Evolutionary conservation across 2,113 vertebrate species (phyloP), one percentile per base, ranked within the genome.

Genomic region (Carlito syrichta): DNA sequence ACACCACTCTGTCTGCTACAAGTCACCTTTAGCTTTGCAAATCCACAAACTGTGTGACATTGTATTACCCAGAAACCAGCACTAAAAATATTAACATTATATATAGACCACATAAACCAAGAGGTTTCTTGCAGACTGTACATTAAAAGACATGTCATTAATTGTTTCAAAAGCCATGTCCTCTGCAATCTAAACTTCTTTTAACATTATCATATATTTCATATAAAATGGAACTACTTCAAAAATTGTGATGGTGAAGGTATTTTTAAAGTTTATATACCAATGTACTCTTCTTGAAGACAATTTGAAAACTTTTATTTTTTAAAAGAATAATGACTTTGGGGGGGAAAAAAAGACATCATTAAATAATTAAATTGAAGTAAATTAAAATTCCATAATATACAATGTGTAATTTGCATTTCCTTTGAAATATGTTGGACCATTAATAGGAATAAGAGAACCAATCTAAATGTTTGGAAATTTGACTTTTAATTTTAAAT

Each of bases 401-500:
- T 71, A n/a, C 10, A 62, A 35, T 89, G 12, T 86, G 45, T 71
- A 92, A n/a, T 91, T 94, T 97, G 60, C 96, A n/a, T 90, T 97
- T 97, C 91, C 97, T 87, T 93, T 98, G 62, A 97, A 95, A 76
- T 95, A 62, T 93, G 35, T 97, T 97, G 94, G 62, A 97, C 89
- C 66, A 63, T 97, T 97, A 98, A 98, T 98, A 97, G 48, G 88
- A 97, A 97, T 97, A 97, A 97, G 82, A 97, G 97, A 96, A 95
- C 66, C 94, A 89, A 87, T 83, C 92, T 98, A 96, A 97, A 97
- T 98, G 98, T 98, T 98, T 98, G 94, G 81, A 98, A 98, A 96
- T 98, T 98, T 97, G 95, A 97, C 95, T 98, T 98, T 96, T 98
- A 98, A 98, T 98, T 98, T 98, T 97, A 97, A 98, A 54, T 98